These are phyloP conservation scores for Heloderma charlesbogerti DNA, from an alignment of 2,113 vertebrate genomes.

Conservation along the genomic window DNA sequence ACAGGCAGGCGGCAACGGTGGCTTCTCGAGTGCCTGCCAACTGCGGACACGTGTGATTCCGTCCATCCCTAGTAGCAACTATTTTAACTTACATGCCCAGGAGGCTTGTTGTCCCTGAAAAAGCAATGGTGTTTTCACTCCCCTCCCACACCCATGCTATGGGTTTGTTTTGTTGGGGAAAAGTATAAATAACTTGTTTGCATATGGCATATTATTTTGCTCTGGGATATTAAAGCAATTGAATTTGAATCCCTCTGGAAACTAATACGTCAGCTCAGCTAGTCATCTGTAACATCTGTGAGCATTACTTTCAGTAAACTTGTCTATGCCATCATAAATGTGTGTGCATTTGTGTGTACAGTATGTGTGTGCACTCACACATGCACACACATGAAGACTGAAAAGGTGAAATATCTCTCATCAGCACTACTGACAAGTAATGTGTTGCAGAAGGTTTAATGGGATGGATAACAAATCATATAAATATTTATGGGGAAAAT, in stretches of 20 bases:
- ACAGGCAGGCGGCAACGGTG: too few relatives aligned
- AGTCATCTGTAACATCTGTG: constrained; percentile 63
- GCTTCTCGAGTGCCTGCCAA: too few relatives aligned
- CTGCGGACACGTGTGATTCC: too few relatives aligned
- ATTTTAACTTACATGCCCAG: neutral
- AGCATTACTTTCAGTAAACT: constrained; percentile 53
- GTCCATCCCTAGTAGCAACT: neutral
- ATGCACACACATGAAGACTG: too few relatives aligned
- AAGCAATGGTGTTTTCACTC: constrained; percentile 38
- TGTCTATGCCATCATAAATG: constrained; percentile 54
- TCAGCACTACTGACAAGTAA: neutral
- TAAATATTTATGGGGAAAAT: neutral
- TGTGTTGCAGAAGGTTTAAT: neutral
- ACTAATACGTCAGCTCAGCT: constrained; percentile 58
- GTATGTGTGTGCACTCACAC: too few relatives aligned
- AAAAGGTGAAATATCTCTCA: neutral
- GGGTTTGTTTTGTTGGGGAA: constrained; percentile 51
- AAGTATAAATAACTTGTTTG: constrained; percentile 66
- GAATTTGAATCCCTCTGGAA: constrained; percentile 69
- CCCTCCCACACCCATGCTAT: constrained; percentile 41
- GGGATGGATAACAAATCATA: neutral
- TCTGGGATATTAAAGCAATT: constrained; percentile 76
- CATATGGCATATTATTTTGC: constrained; percentile 70
- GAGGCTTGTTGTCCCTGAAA: constrained; percentile 53
- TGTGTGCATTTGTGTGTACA: neutral